A percentile compares a stretch with the other conserved stretches of the same genome.
Conservation (phyloP, 2,113 vertebrate species). For the Dolichallabes microphthalmus region DNA sequence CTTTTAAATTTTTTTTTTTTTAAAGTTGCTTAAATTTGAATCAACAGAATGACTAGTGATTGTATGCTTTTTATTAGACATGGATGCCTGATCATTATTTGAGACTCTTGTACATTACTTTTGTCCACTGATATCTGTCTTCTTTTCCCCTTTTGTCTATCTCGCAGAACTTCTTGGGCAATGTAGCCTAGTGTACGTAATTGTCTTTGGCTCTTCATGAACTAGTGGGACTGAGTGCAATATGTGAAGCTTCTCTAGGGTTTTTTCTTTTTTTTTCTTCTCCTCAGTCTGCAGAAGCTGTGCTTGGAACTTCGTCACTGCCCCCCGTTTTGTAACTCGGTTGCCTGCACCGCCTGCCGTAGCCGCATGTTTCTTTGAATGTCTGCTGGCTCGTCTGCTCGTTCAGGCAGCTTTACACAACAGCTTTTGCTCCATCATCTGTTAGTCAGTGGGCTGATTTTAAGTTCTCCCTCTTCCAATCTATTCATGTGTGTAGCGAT, state of each 20-base stretch:
- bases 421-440: neutral
- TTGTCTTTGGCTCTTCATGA: conserved; percentile 52
- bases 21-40: conserved; percentile 45
- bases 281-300: conserved; percentile 9
- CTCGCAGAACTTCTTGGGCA: conserved; percentile 21
- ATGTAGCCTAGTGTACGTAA: conserved; percentile 68
- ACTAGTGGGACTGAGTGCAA: conserved; percentile 62
- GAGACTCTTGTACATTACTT: neutral
- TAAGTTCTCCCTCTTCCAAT: neutral
- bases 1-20: conserved; percentile 52
- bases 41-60: conserved; percentile 12
- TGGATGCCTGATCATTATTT: conserved; percentile 1
- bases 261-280: neutral
- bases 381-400: conserved; percentile 50
- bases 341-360: conserved; percentile 56
- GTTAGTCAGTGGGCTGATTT: neutral
- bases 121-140: conserved; percentile 46
- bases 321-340: conserved; percentile 22
- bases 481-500: neutral
- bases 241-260: conserved; percentile 66
- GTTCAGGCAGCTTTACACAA: conserved; percentile 14
- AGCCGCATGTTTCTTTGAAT: conserved; percentile 55
- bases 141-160: conserved; percentile 23
- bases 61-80: conserved; percentile 23
- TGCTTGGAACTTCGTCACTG: conserved; percentile 29